Conservation (phyloP, 2,113 vertebrate species). For the chimpanzee (Pan troglodytes) region NHGRI_mPanTro3-v2.1_pri NC_072403.2:131785501-131786000, state of each 20-base stretch:
- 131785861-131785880: not conserved
- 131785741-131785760: not conserved
- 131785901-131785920: not conserved
- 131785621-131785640: not conserved
- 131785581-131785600: not conserved
- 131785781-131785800: not conserved
- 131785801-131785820: not conserved
- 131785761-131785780: not conserved
- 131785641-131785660: not conserved
- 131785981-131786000: not conserved
- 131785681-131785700: not conserved
- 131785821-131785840: not conserved
- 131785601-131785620: not conserved
- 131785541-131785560: not conserved
- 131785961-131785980: accelerated
- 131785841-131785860: not conserved
- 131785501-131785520: not conserved
- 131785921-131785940: not conserved
- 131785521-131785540: not conserved
- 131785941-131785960: not conserved
- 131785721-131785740: not conserved
- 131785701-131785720: not conserved
- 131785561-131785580: not conserved
- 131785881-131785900: not conserved
- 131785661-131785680: not conserved